Conservation (phyloP, 2,888 invertebrate genomes). For the Conus canariensis region DNA sequence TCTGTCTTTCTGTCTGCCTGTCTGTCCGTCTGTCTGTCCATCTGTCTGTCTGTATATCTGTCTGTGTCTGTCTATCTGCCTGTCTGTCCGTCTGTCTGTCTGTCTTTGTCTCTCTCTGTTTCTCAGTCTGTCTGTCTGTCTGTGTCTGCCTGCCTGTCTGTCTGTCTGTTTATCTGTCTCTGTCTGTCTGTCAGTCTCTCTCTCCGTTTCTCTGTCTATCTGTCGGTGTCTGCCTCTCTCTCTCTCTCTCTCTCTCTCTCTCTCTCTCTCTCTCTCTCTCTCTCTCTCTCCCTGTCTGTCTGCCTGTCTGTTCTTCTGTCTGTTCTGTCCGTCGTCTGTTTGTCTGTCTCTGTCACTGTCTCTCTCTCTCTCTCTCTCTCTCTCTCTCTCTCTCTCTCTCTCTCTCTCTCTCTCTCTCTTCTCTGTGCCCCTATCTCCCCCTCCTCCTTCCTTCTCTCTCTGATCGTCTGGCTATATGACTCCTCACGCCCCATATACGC, state of each 20-base stretch:
- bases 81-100: no score
- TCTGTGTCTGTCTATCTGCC: no score
- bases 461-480: background rate
- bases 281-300: background rate
- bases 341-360: background rate
- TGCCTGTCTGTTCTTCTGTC: background rate
- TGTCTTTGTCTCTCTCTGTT: no score
- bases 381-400: constrained; percentile 1
- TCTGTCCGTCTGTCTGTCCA: no score
- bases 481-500: background rate
- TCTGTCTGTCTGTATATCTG: no score
- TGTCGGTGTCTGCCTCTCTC: background rate
- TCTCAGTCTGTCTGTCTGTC: no score
- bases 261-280: constrained; percentile 7
- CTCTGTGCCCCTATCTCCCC: background rate
- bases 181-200: background rate
- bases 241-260: background rate
- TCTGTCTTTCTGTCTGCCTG: no score
- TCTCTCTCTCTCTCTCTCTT: background rate
- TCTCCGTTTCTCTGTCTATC: background rate
- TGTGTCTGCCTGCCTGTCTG: no score
- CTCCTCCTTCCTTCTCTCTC: background rate
- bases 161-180: background rate
- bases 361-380: constrained; percentile 31
- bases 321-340: background rate